A percentile compares a stretch with the other conserved stretches of the same genome.
These are phyloP conservation scores for Nipponacmea schrenckii DNA, from an alignment of 2,888 invertebrate species.

Conservation along the genomic window DNA sequence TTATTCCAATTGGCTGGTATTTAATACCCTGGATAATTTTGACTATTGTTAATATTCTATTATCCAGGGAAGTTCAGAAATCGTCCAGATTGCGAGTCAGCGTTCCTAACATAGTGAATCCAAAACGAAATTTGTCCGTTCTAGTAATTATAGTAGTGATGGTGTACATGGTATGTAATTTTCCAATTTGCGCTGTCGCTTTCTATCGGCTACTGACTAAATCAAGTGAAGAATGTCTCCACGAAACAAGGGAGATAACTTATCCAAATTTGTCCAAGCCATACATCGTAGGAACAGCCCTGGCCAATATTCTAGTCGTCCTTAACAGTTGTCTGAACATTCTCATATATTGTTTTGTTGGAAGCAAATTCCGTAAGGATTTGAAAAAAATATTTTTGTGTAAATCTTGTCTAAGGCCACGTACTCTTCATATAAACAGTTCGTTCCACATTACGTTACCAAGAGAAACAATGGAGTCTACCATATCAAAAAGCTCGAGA, in stretches of 20 bases:
- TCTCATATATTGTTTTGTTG: constrained; percentile 43
- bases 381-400: constrained; percentile 33
- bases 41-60: constrained; percentile 34
- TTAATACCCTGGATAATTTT: constrained; percentile 39
- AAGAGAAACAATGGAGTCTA: constrained; percentile 7
- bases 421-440: constrained; percentile 10
- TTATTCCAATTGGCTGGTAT: constrained; percentile 45
- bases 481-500: constrained; percentile 25
- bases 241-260: constrained; percentile 29
- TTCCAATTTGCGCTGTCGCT: constrained; percentile 41
- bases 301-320: constrained; percentile 41
- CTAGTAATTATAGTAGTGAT: constrained; percentile 41
- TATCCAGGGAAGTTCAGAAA: constrained; percentile 34
- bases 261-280: constrained; percentile 25
- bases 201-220: constrained; percentile 37
- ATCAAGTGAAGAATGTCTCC: constrained; percentile 32
- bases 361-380: constrained; percentile 40
- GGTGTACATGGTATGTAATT: constrained; percentile 42
- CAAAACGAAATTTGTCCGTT: constrained; percentile 39
- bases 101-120: constrained; percentile 30
- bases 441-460: constrained; percentile 13
- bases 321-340: constrained; percentile 46
- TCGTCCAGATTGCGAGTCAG: constrained; percentile 40
- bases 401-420: constrained; percentile 18
- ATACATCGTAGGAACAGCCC: constrained; percentile 29